Conservation (phyloP, 2,113 vertebrate species). For the Ahaetulla prasina region DNA sequence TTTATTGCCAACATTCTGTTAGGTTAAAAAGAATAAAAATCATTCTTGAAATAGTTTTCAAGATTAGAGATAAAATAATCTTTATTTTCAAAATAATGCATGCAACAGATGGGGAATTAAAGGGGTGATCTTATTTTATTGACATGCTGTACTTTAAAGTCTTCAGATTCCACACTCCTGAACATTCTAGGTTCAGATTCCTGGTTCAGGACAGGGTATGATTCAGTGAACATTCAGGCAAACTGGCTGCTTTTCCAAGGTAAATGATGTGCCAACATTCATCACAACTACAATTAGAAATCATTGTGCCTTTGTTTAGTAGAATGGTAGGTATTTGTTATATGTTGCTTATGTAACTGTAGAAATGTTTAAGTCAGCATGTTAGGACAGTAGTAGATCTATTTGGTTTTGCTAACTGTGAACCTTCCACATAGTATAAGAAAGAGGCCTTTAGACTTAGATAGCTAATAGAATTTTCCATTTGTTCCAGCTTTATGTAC, state of each 20-base stretch:
- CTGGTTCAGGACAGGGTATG: neutral
- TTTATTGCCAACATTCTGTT: neutral
- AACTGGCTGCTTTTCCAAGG: neutral
- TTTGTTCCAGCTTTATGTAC: slow-evolving; percentile 52
- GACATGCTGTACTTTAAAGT: neutral
- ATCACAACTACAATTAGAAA: neutral
- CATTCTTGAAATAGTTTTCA: neutral
- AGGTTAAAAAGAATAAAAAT: neutral
- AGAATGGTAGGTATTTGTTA: neutral
- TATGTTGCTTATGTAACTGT: neutral
- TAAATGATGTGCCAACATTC: neutral
- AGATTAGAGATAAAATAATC: neutral
- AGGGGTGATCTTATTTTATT: neutral
- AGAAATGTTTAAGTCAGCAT: neutral
- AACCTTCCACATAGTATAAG: neutral
- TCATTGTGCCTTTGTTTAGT: neutral
- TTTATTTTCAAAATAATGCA: neutral
- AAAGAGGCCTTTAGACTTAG: neutral
- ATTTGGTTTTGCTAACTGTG: neutral
- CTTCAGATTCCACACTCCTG: neutral
- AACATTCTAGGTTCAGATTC: neutral
- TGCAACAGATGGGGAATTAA: neutral
- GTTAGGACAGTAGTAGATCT: neutral
- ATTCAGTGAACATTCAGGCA: neutral
- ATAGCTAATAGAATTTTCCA: slow-evolving; percentile 33